Evolutionary conservation across 2,797 vertebrate genomes (phyloP).

Genomic region (Bradypodion pumilum): DNA sequence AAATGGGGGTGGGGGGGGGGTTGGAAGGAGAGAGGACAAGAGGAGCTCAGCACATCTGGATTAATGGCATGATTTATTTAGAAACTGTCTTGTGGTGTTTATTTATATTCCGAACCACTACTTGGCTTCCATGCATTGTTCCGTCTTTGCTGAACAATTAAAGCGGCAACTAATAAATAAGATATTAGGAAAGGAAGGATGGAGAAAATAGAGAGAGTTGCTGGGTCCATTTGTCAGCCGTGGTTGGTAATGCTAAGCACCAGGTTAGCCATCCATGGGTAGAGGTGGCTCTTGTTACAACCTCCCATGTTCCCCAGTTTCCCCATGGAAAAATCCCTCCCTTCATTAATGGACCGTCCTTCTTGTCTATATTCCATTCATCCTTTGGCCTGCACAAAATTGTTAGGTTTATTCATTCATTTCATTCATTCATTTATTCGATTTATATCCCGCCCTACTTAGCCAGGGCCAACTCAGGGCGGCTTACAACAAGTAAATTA

Average conservation of each 20-base stretch:
- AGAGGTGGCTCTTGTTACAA: background rate
- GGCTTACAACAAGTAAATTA: no score
- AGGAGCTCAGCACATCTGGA: slow-evolving; percentile 31
- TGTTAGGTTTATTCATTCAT: no score
- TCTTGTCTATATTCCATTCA: background rate
- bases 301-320: background rate
- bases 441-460: no score
- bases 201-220: background rate
- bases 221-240: slow-evolving; percentile 39
- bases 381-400: background rate
- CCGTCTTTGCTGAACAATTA: slow-evolving; percentile 33
- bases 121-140: slow-evolving; percentile 40
- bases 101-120: slow-evolving; percentile 54
- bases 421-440: no score
- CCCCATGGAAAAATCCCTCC: background rate
- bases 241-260: slow-evolving; percentile 11
- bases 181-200: background rate
- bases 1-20: no score
- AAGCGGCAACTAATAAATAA: slow-evolving; percentile 21
- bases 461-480: no score
- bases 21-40: background rate
- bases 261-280: background rate
- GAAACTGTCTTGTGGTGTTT: slow-evolving; percentile 40
- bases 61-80: slow-evolving; percentile 72
- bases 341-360: background rate